Percentiles rank a stretch among this genome's conserved stretches.
Evolutionary conservation across 2,888 invertebrate genomes (phyloP).

Genomic region (Parelbella ahira): DNA sequence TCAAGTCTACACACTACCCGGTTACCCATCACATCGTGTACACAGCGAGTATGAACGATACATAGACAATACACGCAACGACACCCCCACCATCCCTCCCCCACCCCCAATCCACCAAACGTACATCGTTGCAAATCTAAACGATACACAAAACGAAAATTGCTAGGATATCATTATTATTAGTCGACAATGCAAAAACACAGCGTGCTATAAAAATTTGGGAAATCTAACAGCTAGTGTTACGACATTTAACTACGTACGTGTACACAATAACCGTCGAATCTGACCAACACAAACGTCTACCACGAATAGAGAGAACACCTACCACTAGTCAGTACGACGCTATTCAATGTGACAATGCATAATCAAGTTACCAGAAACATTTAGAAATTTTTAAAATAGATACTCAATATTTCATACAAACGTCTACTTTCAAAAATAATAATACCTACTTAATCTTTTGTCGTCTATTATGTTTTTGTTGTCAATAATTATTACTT

Average conservation of each 20-base stretch:
- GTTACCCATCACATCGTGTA: conserved; percentile 66
- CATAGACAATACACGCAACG: conserved; percentile 50
- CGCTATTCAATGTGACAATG: conserved; percentile 29
- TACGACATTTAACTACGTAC: conserved; percentile 40
- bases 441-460: too few species aligned
- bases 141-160: conserved; percentile 29
- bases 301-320: conserved; percentile 44
- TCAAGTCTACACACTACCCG: conserved; percentile 78
- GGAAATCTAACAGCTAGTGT: conserved; percentile 48
- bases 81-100: conserved; percentile 39
- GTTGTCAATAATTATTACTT: too few species aligned
- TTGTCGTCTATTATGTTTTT: too few species aligned
- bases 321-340: conserved; percentile 50
- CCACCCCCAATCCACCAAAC: conserved; percentile 11
- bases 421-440: too few species aligned
- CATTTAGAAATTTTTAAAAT: too few species aligned
- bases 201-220: conserved; percentile 56
- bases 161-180: conserved; percentile 31
- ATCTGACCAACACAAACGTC: conserved; percentile 41
- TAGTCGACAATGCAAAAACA: conserved; percentile 19
- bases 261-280: conserved; percentile 36
- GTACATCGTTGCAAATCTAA: conserved; percentile 30
- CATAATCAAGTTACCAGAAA: too few species aligned
- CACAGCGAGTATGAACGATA: conserved; percentile 65
- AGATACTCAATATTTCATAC: too few species aligned